phyloP scores from a whole-genome alignment of 2,888 invertebrate species.

The Drosophila atripex region DNA sequence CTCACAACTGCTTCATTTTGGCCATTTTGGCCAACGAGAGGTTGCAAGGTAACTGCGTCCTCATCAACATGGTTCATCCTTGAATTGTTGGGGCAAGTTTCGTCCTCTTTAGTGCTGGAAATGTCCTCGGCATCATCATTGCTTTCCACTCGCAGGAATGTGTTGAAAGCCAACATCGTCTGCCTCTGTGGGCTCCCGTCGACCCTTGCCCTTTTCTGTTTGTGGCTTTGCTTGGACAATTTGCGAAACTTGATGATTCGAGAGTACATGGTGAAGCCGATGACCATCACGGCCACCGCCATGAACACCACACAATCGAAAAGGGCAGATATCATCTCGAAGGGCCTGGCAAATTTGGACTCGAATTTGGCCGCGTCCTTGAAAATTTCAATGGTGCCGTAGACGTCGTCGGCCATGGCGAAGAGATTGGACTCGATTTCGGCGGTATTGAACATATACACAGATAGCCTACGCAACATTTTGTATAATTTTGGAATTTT shows the following conservation, averaged over 20 bases:
- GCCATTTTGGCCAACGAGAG: neutral
- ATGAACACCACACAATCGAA: conserved; percentile 36
- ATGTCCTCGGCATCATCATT: neutral
- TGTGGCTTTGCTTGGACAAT: neutral
- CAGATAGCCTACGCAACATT: conserved; percentile 41
- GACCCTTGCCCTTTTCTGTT: neutral
- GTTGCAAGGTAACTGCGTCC: neutral
- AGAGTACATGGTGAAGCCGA: neutral
- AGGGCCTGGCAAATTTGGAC: conserved; percentile 2
- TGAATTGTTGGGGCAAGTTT: conserved; percentile 7
- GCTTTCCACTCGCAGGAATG: neutral
- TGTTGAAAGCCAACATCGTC: neutral
- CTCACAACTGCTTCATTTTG: neutral
- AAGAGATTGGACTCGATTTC: conserved; percentile 47
- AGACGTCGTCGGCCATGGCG: conserved; percentile 54
- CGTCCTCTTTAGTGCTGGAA: neutral
- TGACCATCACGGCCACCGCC: conserved; percentile 7
- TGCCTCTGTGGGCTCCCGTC: neutral
- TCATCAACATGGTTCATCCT: neutral
- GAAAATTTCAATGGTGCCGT: conserved; percentile 29
- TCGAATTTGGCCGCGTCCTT: conserved; percentile 16
- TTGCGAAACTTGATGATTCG: neutral
- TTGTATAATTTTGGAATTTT: conserved; percentile 14
- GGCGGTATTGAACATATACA: conserved; percentile 18
- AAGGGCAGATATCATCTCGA: conserved; percentile 17